phyloP scores from a whole-genome alignment of 2,113 vertebrate genomes.

The Dunckerocampus dactyliophorus region DNA sequence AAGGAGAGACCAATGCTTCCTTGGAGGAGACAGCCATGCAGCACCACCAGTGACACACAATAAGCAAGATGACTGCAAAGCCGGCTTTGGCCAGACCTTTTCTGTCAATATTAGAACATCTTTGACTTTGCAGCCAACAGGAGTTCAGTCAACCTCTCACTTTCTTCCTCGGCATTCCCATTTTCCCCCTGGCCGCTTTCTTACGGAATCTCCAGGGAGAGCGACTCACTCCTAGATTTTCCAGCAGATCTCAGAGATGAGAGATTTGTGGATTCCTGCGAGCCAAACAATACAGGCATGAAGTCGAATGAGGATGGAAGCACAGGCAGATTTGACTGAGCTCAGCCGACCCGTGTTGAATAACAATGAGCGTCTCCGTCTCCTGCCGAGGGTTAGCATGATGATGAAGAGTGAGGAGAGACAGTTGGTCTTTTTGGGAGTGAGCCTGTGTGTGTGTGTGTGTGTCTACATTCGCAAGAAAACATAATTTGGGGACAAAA shows the following conservation, averaged over 20 bases:
- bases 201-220: conserved; percentile 35
- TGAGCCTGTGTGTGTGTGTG: conserved; percentile 14
- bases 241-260: conserved; percentile 55
- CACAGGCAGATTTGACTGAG: conserved; percentile 63
- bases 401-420: conserved; percentile 50
- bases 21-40: conserved; percentile 45
- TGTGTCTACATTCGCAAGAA: background rate
- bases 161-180: conserved; percentile 21
- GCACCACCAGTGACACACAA: conserved; percentile 30
- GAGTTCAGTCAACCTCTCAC: conserved; percentile 27
- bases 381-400: conserved; percentile 60
- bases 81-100: conserved; percentile 27
- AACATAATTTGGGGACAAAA: background rate
- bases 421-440: conserved; percentile 8
- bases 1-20: conserved; percentile 57
- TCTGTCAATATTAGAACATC: conserved; percentile 50
- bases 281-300: conserved; percentile 60
- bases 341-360: conserved; percentile 65
- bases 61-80: conserved; percentile 34
- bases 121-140: conserved; percentile 31
- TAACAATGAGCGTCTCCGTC: conserved; percentile 68
- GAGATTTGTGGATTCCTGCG: conserved; percentile 56
- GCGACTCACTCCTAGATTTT: conserved; percentile 49
- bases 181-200: conserved; percentile 28
- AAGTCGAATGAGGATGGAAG: conserved; percentile 58